Percentiles rank a stretch among this genome's conserved stretches.
Evolutionary conservation across 2,113 vertebrate species (phyloP).

Genomic region (Vireo altiloquus): DNA sequence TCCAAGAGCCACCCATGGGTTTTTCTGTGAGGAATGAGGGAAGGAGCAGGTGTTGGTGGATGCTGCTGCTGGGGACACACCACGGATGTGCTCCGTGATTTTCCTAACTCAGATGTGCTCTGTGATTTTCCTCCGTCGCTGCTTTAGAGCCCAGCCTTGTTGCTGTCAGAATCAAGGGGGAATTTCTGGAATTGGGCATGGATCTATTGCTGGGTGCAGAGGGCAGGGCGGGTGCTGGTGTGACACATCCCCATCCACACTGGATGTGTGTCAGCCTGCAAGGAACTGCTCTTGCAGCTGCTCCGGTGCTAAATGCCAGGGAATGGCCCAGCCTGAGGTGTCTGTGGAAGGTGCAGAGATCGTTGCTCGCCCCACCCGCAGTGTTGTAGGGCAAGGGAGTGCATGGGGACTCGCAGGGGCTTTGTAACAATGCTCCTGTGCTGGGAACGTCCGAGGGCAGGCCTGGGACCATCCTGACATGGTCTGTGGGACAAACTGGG

Average conservation of each 20-base stretch:
- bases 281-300: background rate
- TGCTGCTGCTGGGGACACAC: background rate
- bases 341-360: background rate
- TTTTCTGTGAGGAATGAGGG: background rate
- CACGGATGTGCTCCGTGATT: background rate
- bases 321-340: background rate
- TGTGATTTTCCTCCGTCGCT: accelerated
- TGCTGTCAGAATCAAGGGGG: background rate
- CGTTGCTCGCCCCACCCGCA: background rate
- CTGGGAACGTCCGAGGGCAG: background rate
- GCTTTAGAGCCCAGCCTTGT: background rate
- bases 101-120: background rate
- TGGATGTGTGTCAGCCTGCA: background rate
- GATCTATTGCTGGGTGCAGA: background rate
- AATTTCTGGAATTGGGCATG: background rate
- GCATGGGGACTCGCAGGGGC: background rate
- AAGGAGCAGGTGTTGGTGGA: background rate
- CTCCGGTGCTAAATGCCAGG: background rate
- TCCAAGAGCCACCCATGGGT: background rate
- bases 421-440: background rate
- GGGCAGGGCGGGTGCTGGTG: background rate
- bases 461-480: background rate
- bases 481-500: background rate
- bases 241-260: background rate
- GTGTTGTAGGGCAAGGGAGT: accelerated